Evolutionary conservation across 2,797 vertebrate genomes (phyloP), one percentile per base, ranked within the genome.

Genomic region (Muscicapa comitata): DNA sequence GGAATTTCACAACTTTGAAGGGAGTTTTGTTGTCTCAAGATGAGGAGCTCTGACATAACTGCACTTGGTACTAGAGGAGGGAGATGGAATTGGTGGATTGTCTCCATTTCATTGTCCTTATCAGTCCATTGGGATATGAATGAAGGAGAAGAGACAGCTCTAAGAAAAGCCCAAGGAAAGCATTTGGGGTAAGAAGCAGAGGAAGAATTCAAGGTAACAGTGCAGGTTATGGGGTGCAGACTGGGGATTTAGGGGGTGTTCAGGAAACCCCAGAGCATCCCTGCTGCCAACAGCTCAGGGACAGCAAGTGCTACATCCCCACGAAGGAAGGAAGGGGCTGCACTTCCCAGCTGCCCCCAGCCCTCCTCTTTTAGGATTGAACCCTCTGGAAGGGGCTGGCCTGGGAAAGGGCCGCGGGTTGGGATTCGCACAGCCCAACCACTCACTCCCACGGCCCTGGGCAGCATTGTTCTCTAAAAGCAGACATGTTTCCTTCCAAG

Each of bases 401-500:
- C 92, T 96, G 95, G 94, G 95, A 97, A 96, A 40, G 0, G 68
- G 74, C 59, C 73, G 90, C 0, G 53, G 80, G 86, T 26, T 85
- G 83, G 86, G 93, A 88, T 93, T 92, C 43, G 71, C 90, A 91
- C 78, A 92, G 80, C 73, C 74, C 88, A 25, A 59, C 16, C 67
- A 20, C 92, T 94, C 78, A 94, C 94, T 96, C 95, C 95, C 96
- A 95, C 90, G 81, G 93, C 93, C 95, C 83, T 89, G 84, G 81
- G 88, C 88, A 92, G 86, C 88, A 97, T 96, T 95, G 95, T 93
- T 95, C 94, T 95, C 93, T 68, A 50, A 87, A 90, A 85, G 92
- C 90, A 95, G 96, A 93, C 94, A 91, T 96, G 90, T 96, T 95
- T 96, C 96, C 96, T 96, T 93, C 95, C 95, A 96, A 94, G 95